Conservation (phyloP, 2,888 invertebrate genomes). For the Cataglyphis altisquamis region DNA sequence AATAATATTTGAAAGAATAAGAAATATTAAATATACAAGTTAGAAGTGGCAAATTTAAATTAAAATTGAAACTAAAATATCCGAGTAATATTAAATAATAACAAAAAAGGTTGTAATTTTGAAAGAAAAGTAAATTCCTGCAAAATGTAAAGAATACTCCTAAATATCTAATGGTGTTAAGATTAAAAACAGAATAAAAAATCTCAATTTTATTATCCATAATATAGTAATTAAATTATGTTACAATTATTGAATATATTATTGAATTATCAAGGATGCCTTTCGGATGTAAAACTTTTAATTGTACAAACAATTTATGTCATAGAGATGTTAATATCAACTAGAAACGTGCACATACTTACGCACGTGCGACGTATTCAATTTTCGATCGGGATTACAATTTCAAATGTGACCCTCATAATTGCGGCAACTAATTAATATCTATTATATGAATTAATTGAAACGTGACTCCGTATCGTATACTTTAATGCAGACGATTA, state of each 20-base stretch:
- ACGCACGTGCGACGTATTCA: conserved; percentile 48
- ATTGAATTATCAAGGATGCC: conserved; percentile 22
- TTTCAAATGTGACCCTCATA: conserved; percentile 55
- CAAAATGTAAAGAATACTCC: background rate
- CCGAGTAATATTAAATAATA: background rate
- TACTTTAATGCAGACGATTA: conserved; percentile 47
- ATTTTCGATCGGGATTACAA: conserved; percentile 55
- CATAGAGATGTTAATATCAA: conserved; percentile 54
- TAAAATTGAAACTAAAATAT: background rate
- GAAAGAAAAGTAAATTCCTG: background rate
- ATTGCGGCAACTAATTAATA: conserved; percentile 52
- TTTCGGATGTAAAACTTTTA: conserved; percentile 38
- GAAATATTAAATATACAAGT: background rate
- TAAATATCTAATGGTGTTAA: background rate
- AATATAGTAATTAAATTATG: conserved; percentile 18
- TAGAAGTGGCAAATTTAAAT: background rate
- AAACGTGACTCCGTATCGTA: conserved; percentile 49
- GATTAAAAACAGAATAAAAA: background rate
- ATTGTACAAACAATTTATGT: conserved; percentile 55
- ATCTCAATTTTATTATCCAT: background rate
- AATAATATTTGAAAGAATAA: background rate
- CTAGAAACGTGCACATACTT: conserved; percentile 9
- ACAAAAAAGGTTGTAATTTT: background rate
- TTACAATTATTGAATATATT: background rate
- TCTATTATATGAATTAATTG: conserved; percentile 55